These are phyloP conservation scores for Orchesella cincta DNA, from an alignment of 1,140 invertebrate species.

Conservation along the genomic window DNA sequence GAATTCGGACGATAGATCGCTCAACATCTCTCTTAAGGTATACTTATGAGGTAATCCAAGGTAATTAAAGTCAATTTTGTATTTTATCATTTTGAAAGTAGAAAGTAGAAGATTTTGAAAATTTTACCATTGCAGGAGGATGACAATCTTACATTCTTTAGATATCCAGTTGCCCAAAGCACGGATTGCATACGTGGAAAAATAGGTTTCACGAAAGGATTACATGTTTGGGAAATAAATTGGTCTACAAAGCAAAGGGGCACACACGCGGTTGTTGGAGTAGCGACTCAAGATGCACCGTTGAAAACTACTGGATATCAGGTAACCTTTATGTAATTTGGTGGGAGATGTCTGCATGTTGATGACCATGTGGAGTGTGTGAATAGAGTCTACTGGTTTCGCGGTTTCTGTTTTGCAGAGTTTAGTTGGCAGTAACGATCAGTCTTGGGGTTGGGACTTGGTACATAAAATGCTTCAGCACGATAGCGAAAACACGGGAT, in stretches of 20 bases:
- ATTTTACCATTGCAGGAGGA: constrained; percentile 68
- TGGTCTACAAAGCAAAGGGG: constrained; percentile 96
- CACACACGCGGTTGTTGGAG: constrained; percentile 98
- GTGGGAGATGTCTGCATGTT: no score
- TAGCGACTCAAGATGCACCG: constrained; percentile 86
- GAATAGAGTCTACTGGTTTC: neutral
- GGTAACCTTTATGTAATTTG: no score
- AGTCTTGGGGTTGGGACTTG: constrained; percentile 99
- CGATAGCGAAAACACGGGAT: constrained; percentile 81
- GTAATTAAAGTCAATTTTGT: constrained; percentile 53
- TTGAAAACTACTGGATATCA: constrained; percentile 86
- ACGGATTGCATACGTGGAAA: constrained; percentile 98
- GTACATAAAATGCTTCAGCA: constrained; percentile 94
- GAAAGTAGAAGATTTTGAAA: neutral
- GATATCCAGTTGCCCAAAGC: constrained; percentile 98
- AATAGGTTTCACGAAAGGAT: constrained; percentile 89
- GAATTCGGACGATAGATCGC: constrained; percentile 93
- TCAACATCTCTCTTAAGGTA: constrained; percentile 98
- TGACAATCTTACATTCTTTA: constrained; percentile 96
- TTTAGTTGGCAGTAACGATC: constrained; percentile 77
- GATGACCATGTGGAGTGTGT: no score
- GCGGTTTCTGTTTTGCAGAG: constrained; percentile 58
- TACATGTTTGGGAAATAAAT: constrained; percentile 96
- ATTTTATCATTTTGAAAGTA: neutral
- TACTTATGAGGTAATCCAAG: constrained; percentile 62